Evolutionary conservation across 2,888 invertebrate species (phyloP), one percentile per base, ranked within the genome.

Genomic region (Stramonita haemastoma): DNA sequence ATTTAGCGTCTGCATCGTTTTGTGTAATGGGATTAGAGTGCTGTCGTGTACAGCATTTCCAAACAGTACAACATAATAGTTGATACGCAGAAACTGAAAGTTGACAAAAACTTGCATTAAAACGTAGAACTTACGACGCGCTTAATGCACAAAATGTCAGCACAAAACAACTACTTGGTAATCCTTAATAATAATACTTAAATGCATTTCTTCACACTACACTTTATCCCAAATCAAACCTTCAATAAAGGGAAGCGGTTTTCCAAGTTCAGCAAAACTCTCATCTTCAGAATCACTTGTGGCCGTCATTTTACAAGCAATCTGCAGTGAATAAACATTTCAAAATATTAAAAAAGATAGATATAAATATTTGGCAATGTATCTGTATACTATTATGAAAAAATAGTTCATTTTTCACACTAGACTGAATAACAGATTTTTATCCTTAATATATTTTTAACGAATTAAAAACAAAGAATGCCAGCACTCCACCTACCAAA

Each of bases 181-280:
- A 46, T 46, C 2, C 46, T 46, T 22, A 60, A 60, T 8, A 60
- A 60, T 60, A 13, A 19, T 1, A 60, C 15, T 19, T 1, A 15
- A 60, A 60, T 22, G 22, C 15, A 60, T 60, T 15, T 60, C 60
- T 60, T 15, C 4, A 26, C 46, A 46, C 22, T 46, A 46, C 26
- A 34, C 32, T 29, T 32, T 2, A 79, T 15, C 13, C 34, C 34
- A 34, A 79, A 79, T 5, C 15, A 56, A 29, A 98, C 98, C 98
- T 97, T 98, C 98, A 95, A 98, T 98, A 90, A 98, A 97, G 0
- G 98, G 98, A 81, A 99, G 96, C 0, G 98, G 97, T 83, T 97
- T 98, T 46, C 99, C 98, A 95, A 97, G 98, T n/a, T 97, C 96
- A 95, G 96, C 97, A 96, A 97, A 97, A 87, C 94, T 94, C 56